A percentile compares a stretch with the other conserved stretches of the same genome.
Evolutionary conservation across 2,113 vertebrate species (phyloP).

Genomic region (Anarrhichthys ocellatus): DNA sequence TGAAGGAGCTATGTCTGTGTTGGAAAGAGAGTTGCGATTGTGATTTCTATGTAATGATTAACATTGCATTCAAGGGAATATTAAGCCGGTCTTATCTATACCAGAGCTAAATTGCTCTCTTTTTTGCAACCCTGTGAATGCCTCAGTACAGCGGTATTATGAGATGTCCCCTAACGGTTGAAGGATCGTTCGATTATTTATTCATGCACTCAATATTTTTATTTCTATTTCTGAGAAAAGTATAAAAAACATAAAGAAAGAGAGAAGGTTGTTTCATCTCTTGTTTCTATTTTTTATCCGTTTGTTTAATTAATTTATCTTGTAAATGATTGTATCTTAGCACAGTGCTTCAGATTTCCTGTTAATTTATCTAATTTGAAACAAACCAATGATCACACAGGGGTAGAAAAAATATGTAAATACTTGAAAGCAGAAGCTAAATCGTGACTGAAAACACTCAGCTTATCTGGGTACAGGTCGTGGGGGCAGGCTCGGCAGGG

Average conservation of each 20-base stretch:
- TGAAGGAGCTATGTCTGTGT: conserved; percentile 41
- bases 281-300: not conserved
- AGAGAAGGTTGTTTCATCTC: not conserved
- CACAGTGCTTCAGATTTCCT: no score
- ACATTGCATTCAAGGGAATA: conserved; percentile 62
- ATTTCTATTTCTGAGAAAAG: conserved; percentile 47
- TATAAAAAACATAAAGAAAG: conserved; percentile 8
- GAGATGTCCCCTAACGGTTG: conserved; percentile 38
- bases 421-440: not conserved
- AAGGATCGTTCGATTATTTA: conserved; percentile 54
- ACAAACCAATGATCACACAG: no score
- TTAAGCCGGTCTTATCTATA: conserved; percentile 65
- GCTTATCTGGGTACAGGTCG: no score
- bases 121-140: conserved; percentile 57
- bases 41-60: conserved; percentile 72
- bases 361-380: no score
- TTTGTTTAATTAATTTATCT: no score
- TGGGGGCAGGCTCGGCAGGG: no score
- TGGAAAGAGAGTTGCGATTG: conserved; percentile 30
- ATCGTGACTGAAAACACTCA: not conserved
- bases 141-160: conserved; percentile 49
- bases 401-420: not conserved
- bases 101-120: conserved; percentile 68
- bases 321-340: no score
- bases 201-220: conserved; percentile 58